Evolutionary conservation across 2,797 vertebrate genomes (phyloP).

Genomic region (Sarcoramphus papa): DNA sequence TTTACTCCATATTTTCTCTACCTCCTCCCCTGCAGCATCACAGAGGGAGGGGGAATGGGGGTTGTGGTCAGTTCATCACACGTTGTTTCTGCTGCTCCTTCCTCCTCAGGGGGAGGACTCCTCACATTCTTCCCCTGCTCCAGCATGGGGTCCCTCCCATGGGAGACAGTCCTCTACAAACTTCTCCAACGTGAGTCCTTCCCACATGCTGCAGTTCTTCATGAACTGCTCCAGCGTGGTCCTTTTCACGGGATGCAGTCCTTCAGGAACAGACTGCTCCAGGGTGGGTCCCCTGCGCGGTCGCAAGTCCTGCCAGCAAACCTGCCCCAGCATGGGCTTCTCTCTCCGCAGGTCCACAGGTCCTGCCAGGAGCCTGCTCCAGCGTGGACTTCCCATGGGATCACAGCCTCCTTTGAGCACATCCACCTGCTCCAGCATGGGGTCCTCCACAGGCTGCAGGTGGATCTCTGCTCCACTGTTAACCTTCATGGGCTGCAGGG

Average conservation of each 20-base stretch:
- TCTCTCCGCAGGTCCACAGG: not conserved
- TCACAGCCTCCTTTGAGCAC: not conserved
- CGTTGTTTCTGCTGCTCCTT: not conserved
- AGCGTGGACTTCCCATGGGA: not conserved
- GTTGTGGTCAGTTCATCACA: not conserved
- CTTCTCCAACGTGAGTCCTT: not conserved
- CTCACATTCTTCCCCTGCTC: not conserved
- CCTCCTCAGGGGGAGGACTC: not conserved
- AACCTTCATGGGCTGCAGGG: fast-evolving
- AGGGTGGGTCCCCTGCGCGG: not conserved
- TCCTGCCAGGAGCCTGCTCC: not conserved
- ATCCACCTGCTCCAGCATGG: not conserved
- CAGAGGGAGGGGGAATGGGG: not conserved
- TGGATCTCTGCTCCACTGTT: not conserved
- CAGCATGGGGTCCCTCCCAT: not conserved
- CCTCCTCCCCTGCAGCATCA: not conserved
- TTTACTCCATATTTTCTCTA: not conserved
- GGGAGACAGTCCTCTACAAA: not conserved
- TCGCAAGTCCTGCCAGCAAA: not conserved
- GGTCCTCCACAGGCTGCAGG: not conserved
- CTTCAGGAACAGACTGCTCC: not conserved
- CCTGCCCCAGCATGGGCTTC: not conserved
- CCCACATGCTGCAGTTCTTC: not conserved
- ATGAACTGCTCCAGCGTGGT: fast-evolving
- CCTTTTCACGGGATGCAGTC: not conserved